Evolutionary conservation across 2,797 vertebrate species (phyloP).

Genomic region (Columba guinea): DNA sequence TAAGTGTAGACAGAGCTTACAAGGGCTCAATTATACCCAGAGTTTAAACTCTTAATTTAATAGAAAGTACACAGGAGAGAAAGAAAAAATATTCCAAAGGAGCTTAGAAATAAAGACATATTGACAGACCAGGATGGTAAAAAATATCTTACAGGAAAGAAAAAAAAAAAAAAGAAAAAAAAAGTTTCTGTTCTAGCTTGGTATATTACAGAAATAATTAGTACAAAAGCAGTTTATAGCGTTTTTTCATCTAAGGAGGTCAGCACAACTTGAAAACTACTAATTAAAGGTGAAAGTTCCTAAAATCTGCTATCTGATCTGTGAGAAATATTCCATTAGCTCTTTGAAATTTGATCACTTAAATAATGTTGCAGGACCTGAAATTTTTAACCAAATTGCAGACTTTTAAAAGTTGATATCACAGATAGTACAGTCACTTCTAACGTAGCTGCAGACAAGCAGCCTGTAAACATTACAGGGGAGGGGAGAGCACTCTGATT

Average conservation of each 20-base stretch:
- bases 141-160: not conserved
- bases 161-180: not conserved
- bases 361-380: not conserved
- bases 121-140: not conserved
- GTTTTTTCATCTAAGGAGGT: not conserved
- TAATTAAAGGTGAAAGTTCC: not conserved
- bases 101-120: constrained; percentile 26
- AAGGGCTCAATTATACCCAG: constrained; percentile 36
- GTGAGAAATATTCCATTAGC: not conserved
- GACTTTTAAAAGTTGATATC: not conserved
- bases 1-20: constrained; percentile 26
- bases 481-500: not conserved
- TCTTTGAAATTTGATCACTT: not conserved
- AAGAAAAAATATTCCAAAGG: not conserved
- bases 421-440: not conserved
- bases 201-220: not conserved
- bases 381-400: not conserved
- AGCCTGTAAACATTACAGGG: not conserved
- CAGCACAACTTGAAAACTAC: not conserved
- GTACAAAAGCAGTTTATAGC: not conserved
- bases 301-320: not conserved
- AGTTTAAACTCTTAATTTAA: constrained; percentile 21
- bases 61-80: constrained; percentile 19
- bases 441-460: not conserved
- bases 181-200: not conserved